These are phyloP conservation scores for Syrrhaptes paradoxus DNA, from an alignment of 2,113 vertebrate species.

Conservation along the genomic window DNA sequence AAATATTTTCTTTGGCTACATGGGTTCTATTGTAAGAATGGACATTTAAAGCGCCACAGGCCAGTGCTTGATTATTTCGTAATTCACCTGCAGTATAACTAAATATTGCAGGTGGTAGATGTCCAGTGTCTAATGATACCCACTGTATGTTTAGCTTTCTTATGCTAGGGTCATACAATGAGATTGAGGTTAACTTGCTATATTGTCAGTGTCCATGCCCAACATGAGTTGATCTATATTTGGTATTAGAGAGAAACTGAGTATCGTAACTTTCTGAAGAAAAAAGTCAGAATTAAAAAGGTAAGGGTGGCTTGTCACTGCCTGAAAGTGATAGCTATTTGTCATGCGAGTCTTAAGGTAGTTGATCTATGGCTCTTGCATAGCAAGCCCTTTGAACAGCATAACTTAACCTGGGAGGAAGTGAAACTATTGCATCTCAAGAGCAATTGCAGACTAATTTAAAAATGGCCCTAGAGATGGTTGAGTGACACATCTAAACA, in stretches of 20 bases:
- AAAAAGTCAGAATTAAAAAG: not conserved
- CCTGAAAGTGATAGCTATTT: not conserved
- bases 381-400: not conserved
- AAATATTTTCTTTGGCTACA: not conserved
- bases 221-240: not conserved
- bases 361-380: not conserved
- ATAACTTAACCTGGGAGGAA: not conserved
- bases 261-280: not conserved
- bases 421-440: not conserved
- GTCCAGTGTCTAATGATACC: conserved; percentile 29
- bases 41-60: not conserved
- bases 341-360: not conserved
- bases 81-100: conserved; percentile 10
- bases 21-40: not conserved
- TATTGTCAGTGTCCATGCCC: not conserved
- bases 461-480: not conserved
- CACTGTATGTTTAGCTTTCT: conserved; percentile 3
- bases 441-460: not conserved
- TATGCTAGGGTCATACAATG: conserved; percentile 1
- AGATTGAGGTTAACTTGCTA: not conserved
- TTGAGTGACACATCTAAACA: not conserved
- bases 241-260: not conserved
- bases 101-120: conserved; percentile 2
- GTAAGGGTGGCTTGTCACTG: not conserved
- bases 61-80: not conserved